These are phyloP conservation scores for Hylomyscus alleni DNA, from an alignment of 2,797 vertebrate genomes.

Conservation along the genomic window DNA sequence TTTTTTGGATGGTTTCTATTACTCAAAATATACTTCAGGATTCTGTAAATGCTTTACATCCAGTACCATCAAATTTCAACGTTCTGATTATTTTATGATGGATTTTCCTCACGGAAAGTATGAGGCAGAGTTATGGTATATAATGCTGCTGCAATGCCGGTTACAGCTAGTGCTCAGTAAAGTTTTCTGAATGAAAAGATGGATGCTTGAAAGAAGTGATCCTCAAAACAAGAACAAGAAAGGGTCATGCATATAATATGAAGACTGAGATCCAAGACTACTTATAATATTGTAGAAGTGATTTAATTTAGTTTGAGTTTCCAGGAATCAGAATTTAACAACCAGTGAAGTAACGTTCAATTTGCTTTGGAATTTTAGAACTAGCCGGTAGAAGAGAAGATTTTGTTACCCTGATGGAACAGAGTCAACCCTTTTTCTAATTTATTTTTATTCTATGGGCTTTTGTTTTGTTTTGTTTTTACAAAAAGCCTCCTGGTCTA, in stretches of 20 bases:
- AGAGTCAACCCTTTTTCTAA: background rate
- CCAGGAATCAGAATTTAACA: background rate
- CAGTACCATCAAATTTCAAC: background rate
- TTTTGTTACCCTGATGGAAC: background rate
- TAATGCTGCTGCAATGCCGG: fast-evolving
- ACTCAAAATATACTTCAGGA: background rate
- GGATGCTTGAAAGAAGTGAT: background rate
- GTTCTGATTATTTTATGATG: conserved; percentile 18
- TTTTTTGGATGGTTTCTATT: background rate
- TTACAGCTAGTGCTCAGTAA: background rate
- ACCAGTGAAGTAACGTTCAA: background rate
- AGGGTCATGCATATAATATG: background rate
- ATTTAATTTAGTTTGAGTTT: background rate
- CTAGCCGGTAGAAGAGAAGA: background rate
- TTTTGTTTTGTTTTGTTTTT: background rate
- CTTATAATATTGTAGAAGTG: background rate
- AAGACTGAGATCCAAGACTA: background rate
- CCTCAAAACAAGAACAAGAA: background rate
- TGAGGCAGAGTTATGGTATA: fast-evolving
- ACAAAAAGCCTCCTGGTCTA: background rate
- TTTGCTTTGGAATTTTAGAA: background rate
- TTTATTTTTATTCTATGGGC: background rate
- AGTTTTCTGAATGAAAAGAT: background rate
- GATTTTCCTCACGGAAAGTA: background rate
- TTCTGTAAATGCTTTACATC: background rate